Evolutionary conservation across 2,888 invertebrate species (phyloP), one percentile per base, ranked within the genome.

Genomic region (Hetaerina titia): DNA sequence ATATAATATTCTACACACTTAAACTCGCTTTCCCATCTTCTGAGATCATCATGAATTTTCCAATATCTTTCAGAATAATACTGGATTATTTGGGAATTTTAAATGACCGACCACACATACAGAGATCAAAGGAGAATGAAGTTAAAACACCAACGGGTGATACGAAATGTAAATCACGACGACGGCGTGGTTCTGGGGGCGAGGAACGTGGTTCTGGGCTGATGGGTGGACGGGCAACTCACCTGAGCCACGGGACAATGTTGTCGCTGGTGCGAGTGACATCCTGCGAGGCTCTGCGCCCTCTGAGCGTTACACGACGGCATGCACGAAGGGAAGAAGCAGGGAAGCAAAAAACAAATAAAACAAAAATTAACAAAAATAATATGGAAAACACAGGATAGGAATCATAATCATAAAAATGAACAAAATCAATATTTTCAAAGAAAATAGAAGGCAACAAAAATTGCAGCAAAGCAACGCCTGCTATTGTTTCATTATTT

Each of bases 231-330:
- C 45, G 45, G 45, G 45, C 45, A 45, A 96, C 96, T 95, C 96
- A 97, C 97, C 96, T 96, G 96, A 96, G 96, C 95, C 96, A 96
- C 58, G 95, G 63, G 96, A 95, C 45, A 96, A 95, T 90, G 96
- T 96, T 95, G 96, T 96, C 90, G 96, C 96, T 58, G 96, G 96
- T 96, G 96, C 96, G 95, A 96, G 96, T 89, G 96, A 97, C 97
- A 97, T 98, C 98, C 97, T 98, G 98, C 96, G 98, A 98, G 96
- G 98, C 98, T 97, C 98, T 98, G 97, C 98, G 98, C 97, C 97
- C 97, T 97, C 97, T 97, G 97, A 97, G 96, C 97, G 97, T 96
- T 96, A 96, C 96, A 96, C n/a, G n/a, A 45, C 45, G 45, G 45
- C 45, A 96, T 97, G 97, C 97, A 96, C 97, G 97, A 97, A 15